Percentiles rank a stretch among this genome's conserved stretches.
These are phyloP conservation scores for Loriculus beryllinus DNA, from an alignment of 2,797 vertebrate genomes.

Conservation along the genomic window DNA sequence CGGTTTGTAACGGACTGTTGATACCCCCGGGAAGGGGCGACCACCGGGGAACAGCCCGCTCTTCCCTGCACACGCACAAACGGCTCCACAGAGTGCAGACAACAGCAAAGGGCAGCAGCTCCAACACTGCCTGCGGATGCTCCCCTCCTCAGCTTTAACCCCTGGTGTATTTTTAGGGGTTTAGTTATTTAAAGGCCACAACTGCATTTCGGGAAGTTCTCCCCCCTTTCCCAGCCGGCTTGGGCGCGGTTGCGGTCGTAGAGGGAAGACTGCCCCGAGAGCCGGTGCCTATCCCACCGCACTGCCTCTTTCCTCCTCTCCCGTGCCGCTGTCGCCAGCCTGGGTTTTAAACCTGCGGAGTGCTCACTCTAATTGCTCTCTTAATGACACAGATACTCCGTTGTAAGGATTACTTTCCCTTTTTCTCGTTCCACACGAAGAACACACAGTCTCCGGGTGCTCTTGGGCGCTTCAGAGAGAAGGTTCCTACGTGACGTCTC, in stretches of 20 bases:
- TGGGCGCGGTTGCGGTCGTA: background rate
- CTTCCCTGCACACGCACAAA: background rate
- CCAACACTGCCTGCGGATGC: background rate
- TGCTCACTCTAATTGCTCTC: background rate
- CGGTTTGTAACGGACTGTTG: conserved; percentile 39
- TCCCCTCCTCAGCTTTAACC: background rate
- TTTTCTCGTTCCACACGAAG: background rate
- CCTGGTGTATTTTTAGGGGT: background rate
- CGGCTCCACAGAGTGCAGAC: background rate
- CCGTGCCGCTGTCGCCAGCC: background rate
- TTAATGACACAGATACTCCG: background rate
- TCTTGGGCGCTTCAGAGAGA: background rate
- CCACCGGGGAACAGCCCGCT: conserved; percentile 36
- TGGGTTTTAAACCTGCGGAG: background rate
- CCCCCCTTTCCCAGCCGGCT: background rate
- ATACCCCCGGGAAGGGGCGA: conserved; percentile 45
- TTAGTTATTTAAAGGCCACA: background rate
- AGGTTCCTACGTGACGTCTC: fast-evolving
- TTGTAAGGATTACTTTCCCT: no score
- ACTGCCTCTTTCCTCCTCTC: background rate
- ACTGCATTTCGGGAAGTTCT: background rate
- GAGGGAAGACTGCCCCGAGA: background rate
- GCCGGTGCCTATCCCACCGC: fast-evolving
- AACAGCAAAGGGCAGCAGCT: background rate
- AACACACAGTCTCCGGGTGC: background rate